Conservation (phyloP, 1,140 invertebrate species). For the Heliconius nattereri region DNA sequence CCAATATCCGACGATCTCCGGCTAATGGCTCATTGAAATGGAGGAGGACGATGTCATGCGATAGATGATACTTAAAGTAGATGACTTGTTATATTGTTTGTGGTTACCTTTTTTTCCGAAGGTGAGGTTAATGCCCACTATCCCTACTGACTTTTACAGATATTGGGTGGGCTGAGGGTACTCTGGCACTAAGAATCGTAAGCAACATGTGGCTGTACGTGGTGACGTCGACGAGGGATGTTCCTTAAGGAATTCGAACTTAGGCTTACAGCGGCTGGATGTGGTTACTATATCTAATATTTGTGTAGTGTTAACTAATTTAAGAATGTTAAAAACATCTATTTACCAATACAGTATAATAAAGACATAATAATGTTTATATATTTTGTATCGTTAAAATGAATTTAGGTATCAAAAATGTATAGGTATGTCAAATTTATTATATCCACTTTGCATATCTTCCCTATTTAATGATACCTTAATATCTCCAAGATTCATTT, state of each 20-base stretch:
- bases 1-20: background rate
- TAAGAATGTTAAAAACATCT: background rate
- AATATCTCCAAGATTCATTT: background rate
- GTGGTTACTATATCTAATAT: too few relatives aligned
- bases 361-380: background rate
- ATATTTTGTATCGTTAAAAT: background rate
- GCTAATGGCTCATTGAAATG: conserved; percentile 12
- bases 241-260: too few relatives aligned
- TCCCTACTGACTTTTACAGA: too few relatives aligned
- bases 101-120: too few relatives aligned
- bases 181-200: too few relatives aligned
- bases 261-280: too few relatives aligned
- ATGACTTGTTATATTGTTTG: conserved; percentile 1
- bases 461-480: background rate
- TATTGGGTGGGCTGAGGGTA: too few relatives aligned
- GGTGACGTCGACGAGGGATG: too few relatives aligned
- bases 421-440: background rate
- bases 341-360: background rate
- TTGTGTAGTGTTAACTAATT: background rate
- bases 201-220: too few relatives aligned
- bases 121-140: too few relatives aligned
- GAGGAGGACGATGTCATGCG: conserved; percentile 1
- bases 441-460: conserved; percentile 2
- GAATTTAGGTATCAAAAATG: background rate
- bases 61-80: conserved; percentile 9